Conservation (phyloP, 1,140 invertebrate genomes). For the Apis florea region DNA sequence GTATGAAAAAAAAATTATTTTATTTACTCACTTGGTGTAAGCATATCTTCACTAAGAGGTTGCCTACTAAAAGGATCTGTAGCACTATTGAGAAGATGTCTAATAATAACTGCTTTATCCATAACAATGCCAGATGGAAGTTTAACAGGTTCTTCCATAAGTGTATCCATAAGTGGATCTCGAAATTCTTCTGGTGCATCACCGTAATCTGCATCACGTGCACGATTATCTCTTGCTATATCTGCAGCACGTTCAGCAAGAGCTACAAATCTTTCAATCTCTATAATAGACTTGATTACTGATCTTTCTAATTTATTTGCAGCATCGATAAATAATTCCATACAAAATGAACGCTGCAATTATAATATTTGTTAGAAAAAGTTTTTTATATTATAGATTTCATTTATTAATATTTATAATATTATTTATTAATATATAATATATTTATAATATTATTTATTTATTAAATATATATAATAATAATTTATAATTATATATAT, state of each 20-base stretch:
- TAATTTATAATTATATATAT: no score
- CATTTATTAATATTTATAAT: neutral
- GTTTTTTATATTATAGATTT: neutral
- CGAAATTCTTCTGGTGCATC: constrained; percentile 98
- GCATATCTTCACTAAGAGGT: constrained; percentile 93
- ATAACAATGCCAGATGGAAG: constrained; percentile 97
- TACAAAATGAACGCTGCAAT: constrained; percentile 93
- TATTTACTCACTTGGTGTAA: constrained; percentile 85
- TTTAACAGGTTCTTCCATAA: constrained; percentile 97
- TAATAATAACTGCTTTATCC: constrained; percentile 95
- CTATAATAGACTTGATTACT: constrained; percentile 90
- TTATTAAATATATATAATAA: no score
- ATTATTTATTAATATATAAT: no score
- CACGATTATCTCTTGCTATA: constrained; percentile 90
- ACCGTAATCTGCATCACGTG: constrained; percentile 94
- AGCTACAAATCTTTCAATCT: constrained; percentile 90
- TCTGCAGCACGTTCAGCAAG: constrained; percentile 90
- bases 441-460: no score
- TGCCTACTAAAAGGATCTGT: constrained; percentile 99
- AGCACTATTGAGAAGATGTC: constrained; percentile 96
- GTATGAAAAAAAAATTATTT: neutral
- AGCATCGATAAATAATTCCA: constrained; percentile 95
- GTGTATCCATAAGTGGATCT: constrained; percentile 98
- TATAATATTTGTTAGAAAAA: neutral
- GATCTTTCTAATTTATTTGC: constrained; percentile 89